Evolutionary conservation across 2,113 vertebrate species (phyloP), one percentile per base, ranked within the genome.

Genomic region (Procavia capensis): DNA sequence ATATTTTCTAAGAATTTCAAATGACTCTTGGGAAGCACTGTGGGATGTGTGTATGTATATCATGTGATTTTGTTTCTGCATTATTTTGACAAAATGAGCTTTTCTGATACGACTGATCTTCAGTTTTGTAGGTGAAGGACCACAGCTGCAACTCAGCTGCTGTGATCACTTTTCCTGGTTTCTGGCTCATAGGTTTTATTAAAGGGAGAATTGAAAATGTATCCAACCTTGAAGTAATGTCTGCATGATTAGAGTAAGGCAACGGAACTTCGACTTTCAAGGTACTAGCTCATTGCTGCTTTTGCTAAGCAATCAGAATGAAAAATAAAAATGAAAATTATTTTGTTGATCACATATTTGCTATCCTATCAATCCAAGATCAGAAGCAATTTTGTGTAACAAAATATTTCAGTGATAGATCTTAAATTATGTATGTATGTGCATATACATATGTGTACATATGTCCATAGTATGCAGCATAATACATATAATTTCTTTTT

Each of bases 151-250:
- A 29, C 82, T 94, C 43, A 95, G 57, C 66, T 84, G 9, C 29
- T 87, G 2, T 43, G 41, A 68, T 88, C 22, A 66, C 31, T 61
- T 92, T 95, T 85, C 19, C n/a, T 90, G 20, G 11, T 89, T 90
- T 91, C 68, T 93, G 90, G 85, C 59, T 93, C 63, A 88, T 14
- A 86, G 54, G 47, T 88, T 88, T 88, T 66, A 95, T 95, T 93
- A 93, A 95, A 83, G 93, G 63, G 66, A 97, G 95, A 97, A 92
- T 43, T 92, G 94, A 95, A 96, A 90, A 85, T 0, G 17, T 93
- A 85, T 64, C 47, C 66, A 95, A 74, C 85, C 78, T 93, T 93
- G 90, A 88, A 90, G 82, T 88, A 83, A 95, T 90, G 82, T 45
- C 88, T 93, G 24, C 3, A 82, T 68, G 64, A 95, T 88, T 92